Conservation (phyloP, 2,888 invertebrate species). For the Andricus quercusramuli region DNA sequence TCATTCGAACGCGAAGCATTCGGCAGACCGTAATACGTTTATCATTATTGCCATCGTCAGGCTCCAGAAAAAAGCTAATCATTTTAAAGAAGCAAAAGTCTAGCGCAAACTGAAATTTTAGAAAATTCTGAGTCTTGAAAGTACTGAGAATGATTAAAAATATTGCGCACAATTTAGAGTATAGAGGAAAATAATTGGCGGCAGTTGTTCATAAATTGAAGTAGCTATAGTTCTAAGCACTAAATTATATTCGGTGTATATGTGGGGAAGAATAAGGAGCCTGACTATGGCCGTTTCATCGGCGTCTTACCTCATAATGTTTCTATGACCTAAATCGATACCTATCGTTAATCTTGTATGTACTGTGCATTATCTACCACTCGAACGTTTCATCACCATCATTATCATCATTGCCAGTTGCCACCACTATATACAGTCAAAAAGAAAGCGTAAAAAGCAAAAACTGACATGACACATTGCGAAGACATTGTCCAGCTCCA, state of each 20-base stretch:
- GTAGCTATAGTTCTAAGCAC: neutral
- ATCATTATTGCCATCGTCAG: slow-evolving; percentile 19
- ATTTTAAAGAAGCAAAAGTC: neutral
- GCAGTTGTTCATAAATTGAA: neutral
- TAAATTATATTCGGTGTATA: slow-evolving; percentile 20
- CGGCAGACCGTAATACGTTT: slow-evolving; percentile 1
- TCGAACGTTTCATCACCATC: slow-evolving; percentile 9
- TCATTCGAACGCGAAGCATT: slow-evolving; percentile 12
- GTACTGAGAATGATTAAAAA: slow-evolving; percentile 4
- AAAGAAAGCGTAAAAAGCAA: slow-evolving; percentile 41
- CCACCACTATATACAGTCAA: slow-evolving; percentile 21
- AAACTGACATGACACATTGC: slow-evolving; percentile 47
- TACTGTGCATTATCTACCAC: slow-evolving; percentile 38
- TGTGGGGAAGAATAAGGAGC: neutral
- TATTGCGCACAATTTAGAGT: slow-evolving; percentile 29
- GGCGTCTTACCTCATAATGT: slow-evolving; percentile 26
- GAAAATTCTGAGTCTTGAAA: neutral
- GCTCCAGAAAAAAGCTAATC: neutral
- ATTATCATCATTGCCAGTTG: slow-evolving; percentile 12
- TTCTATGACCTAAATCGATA: slow-evolving; percentile 30
- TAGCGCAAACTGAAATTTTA: neutral
- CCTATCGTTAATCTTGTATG: slow-evolving; percentile 31
- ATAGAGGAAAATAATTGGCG: slow-evolving; percentile 5
- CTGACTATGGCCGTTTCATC: slow-evolving; percentile 31
- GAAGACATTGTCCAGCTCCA: slow-evolving; percentile 52